These are phyloP conservation scores for Blennius ocellaris DNA, from an alignment of 2,113 vertebrate genomes.

Conservation along the genomic window DNA sequence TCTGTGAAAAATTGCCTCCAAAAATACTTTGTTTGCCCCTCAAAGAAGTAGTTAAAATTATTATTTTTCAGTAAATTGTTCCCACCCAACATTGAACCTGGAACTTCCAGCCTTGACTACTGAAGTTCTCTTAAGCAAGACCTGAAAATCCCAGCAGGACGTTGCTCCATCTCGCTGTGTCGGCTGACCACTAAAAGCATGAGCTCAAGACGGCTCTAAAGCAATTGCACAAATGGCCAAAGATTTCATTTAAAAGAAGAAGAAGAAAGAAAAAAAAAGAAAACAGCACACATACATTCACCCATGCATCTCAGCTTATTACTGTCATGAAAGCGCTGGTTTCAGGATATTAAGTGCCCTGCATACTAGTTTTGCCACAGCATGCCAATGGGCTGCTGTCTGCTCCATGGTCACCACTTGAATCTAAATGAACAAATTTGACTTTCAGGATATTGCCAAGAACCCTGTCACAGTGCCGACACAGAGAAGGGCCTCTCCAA, in stretches of 20 bases:
- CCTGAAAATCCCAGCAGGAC: not conserved
- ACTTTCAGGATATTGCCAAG: constrained; percentile 85
- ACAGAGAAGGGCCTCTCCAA: constrained; percentile 74
- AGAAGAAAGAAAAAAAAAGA: constrained; percentile 1
- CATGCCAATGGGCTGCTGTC: constrained; percentile 70
- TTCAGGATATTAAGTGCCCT: constrained; percentile 52
- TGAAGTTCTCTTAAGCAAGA: constrained; percentile 13
- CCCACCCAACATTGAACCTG: too few species aligned
- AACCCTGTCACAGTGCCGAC: constrained; percentile 73
- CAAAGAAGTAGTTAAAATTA: too few species aligned
- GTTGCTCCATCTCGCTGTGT: not conserved
- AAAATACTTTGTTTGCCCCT: too few species aligned
- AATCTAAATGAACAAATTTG: constrained; percentile 88
- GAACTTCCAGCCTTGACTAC: too few species aligned
- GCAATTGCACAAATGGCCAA: not conserved
- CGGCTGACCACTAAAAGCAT: constrained; percentile 1
- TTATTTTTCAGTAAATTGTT: too few species aligned
- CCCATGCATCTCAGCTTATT: constrained; percentile 30
- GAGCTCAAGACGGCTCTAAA: not conserved
- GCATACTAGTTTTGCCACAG: constrained; percentile 54
- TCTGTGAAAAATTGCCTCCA: too few species aligned
- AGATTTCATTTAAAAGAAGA: not conserved
- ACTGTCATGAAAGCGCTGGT: constrained; percentile 32
- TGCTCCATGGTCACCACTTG: constrained; percentile 82
- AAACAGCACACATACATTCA: not conserved